A percentile compares a stretch with the other conserved stretches of the same genome.
Evolutionary conservation across 2,797 vertebrate genomes (phyloP).

Genomic region (Microhierax caerulescens): DNA sequence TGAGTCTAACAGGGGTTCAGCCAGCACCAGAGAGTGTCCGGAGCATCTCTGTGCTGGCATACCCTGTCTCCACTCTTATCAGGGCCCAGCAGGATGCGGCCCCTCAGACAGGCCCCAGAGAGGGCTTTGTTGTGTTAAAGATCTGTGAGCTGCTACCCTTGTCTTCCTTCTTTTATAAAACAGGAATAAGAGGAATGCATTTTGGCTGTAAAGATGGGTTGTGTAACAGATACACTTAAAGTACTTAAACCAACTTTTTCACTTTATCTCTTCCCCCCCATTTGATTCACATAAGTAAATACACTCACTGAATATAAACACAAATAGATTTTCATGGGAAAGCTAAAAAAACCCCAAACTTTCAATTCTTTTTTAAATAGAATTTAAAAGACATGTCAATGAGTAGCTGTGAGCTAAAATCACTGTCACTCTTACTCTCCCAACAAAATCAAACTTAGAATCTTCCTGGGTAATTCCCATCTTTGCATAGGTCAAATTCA

Average conservation of each 20-base stretch:
- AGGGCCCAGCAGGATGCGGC: not conserved
- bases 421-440: not conserved
- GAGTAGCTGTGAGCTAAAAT: constrained; percentile 23
- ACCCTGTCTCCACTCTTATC: not conserved
- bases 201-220: constrained; percentile 52
- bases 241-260: constrained; percentile 12
- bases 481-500: constrained; percentile 10
- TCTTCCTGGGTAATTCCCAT: not conserved
- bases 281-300: constrained; percentile 41
- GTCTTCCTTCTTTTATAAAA: constrained; percentile 7
- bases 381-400: not conserved
- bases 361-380: not conserved
- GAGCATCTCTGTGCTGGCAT: not conserved
- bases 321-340: constrained; percentile 47
- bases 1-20: not conserved
- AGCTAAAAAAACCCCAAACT: not conserved
- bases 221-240: constrained; percentile 38
- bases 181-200: constrained; percentile 52
- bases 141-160: constrained; percentile 19
- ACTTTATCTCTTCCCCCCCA: not conserved
- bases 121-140: not conserved
- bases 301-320: constrained; percentile 32
- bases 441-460: not conserved
- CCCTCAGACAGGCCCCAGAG: not conserved
- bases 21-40: not conserved